These are phyloP conservation scores for Metopolophium dirhodum DNA, from an alignment of 1,140 invertebrate species.

Conservation along the genomic window DNA sequence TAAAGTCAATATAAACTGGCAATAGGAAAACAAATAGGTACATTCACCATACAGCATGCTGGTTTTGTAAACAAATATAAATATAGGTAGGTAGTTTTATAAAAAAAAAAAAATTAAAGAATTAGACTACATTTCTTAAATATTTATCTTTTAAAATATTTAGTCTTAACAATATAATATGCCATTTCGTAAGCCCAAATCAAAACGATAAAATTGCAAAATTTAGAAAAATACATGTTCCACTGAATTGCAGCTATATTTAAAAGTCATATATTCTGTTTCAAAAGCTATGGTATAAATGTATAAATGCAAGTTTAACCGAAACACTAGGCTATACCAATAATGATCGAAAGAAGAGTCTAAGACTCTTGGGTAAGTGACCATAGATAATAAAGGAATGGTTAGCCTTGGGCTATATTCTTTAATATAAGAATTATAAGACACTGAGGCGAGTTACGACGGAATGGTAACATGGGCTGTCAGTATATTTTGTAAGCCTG, in stretches of 20 bases:
- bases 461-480: neutral
- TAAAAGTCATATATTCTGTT: too few species aligned
- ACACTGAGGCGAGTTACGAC: neutral
- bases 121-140: neutral
- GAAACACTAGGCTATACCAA: too few species aligned
- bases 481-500: too few species aligned
- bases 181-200: neutral
- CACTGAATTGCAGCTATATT: too few species aligned
- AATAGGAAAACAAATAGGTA: neutral
- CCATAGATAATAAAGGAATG: neutral
- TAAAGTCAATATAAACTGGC: neutral
- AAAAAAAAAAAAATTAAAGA: neutral
- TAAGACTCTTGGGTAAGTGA: neutral
- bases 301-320: too few species aligned
- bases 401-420: neutral
- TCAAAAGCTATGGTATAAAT: too few species aligned
- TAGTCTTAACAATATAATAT: neutral
- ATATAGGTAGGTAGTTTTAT: neutral
- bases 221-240: too few species aligned
- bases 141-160: neutral
- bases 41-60: neutral
- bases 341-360: too few species aligned
- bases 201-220: too few species aligned
- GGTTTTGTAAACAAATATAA: neutral
- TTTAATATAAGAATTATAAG: neutral